Percentiles rank a stretch among this genome's conserved stretches.
Evolutionary conservation across 2,888 invertebrate species (phyloP).

Genomic region (Drosophila nr. medialis): DNA sequence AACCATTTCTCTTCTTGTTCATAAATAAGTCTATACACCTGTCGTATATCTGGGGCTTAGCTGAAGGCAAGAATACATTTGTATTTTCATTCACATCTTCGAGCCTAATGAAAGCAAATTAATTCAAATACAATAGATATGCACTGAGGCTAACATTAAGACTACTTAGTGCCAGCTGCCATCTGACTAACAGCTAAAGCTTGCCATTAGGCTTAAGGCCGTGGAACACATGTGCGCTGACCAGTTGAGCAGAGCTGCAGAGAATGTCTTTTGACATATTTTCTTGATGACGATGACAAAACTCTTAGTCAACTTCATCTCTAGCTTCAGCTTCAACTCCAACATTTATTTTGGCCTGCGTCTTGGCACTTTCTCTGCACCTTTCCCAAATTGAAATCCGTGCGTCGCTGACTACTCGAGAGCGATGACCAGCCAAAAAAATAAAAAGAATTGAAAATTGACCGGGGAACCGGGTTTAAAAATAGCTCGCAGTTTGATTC

Average conservation of each 20-base stretch:
- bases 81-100: not conserved
- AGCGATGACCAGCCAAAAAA: constrained; percentile 66
- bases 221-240: constrained; percentile 42
- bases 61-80: not conserved
- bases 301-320: constrained; percentile 53
- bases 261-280: constrained; percentile 43
- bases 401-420: constrained; percentile 52
- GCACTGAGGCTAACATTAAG: constrained; percentile 14
- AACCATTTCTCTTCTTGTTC: not conserved
- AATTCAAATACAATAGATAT: constrained; percentile 9
- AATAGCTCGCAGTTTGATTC: constrained; percentile 48
- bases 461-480: constrained; percentile 40
- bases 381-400: constrained; percentile 59
- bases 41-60: not conserved
- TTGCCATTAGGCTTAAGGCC: constrained; percentile 43
- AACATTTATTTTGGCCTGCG: constrained; percentile 19
- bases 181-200: constrained; percentile 38
- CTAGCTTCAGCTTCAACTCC: constrained; percentile 20
- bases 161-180: constrained; percentile 48
- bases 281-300: constrained; percentile 63
- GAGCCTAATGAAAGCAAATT: constrained; percentile 24
- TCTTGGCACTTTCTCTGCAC: constrained; percentile 66
- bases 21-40: not conserved
- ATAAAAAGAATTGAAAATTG: constrained; percentile 23
- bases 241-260: constrained; percentile 21